Evolutionary conservation across 2,888 invertebrate species (phyloP), one percentile per base, ranked within the genome.

Genomic region (Cyaniris semiargus): DNA sequence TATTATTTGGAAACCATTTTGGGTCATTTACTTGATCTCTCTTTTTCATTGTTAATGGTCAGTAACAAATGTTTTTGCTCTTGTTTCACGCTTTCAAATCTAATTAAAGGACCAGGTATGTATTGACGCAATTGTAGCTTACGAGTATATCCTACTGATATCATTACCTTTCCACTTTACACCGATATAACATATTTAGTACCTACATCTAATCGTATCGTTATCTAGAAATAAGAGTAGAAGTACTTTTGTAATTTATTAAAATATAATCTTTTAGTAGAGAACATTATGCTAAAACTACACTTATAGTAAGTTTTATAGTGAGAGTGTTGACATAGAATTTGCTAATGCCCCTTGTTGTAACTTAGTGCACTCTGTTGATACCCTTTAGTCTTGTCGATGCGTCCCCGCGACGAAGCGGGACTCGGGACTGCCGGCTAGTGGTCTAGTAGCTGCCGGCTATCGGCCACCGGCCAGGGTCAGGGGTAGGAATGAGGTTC

Each of bases 71-170:
- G 13, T 44, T 77, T 79, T 78, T 81, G 78, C 78, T 84, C 87
- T 90, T 91, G 87, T 92, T 93, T 84, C 92, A 92, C 87, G 91
- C 88, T 79, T 83, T 80, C 79, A 77, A 79, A 34, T 38, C 18
- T 77, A 78, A 70, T 81, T 75, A 72, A 66, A 93, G 93, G 93
- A 93, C 84, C 93, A 93, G 93, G 93, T 93, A 92, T 88, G 93
- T 92, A 85, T 77, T 75, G 76, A 80, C 58, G 77, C n/a, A 71
- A 75, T 44, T 38, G 76, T 78, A 70, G 44, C 60, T 23, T 31
- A 27, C 58, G 66, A 76, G 13, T 76, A 74, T 72, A 78, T 53
- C 58, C 78, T 77, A 75, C 71, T 77, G 27, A 23, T 27, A 23
- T 74, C 53, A 48, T 74, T 53, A 15, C 53, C 18, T 72, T 72